phyloP scores from a whole-genome alignment of 2,888 invertebrate genomes.

The Agrotis exclamationis region DNA sequence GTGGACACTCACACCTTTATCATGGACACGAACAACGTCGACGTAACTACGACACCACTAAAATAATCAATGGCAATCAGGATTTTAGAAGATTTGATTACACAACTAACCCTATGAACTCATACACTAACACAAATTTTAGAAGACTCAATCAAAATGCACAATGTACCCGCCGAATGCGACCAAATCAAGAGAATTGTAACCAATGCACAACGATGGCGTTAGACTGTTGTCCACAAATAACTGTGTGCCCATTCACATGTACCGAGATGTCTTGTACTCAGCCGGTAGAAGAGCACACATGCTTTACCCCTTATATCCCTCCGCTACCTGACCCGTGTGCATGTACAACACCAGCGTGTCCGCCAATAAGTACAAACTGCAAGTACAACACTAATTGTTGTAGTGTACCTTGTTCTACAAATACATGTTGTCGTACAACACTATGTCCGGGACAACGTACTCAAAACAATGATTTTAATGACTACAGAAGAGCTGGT shows the following conservation, averaged over 20 bases:
- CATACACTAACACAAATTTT: conserved; percentile 61
- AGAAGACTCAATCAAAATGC: conserved; percentile 66
- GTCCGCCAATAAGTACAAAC: conserved; percentile 50
- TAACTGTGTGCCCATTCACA: conserved; percentile 42
- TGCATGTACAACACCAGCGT: conserved; percentile 68
- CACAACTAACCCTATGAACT: conserved; percentile 59
- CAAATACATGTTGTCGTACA: conserved; percentile 42
- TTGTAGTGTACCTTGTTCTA: conserved; percentile 50
- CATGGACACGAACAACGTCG: conserved; percentile 70
- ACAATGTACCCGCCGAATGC: conserved; percentile 74
- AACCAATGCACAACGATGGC: conserved; percentile 71
- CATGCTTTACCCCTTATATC: conserved; percentile 29
- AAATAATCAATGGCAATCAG: conserved; percentile 62
- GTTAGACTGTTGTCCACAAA: conserved; percentile 52
- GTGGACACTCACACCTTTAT: conserved; percentile 78
- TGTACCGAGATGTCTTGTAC: conserved; percentile 43
- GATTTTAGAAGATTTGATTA: conserved; percentile 71
- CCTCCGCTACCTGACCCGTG: conserved; percentile 63
- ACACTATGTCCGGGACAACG: conserved; percentile 57
- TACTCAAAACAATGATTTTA: conserved; percentile 60
- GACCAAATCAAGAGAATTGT: conserved; percentile 45
- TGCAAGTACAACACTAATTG: conserved; percentile 60
- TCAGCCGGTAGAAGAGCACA: conserved; percentile 47
- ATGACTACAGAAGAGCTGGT: conserved; percentile 63
- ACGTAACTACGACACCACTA: conserved; percentile 51